Percentiles rank a stretch among this genome's conserved stretches.
These are phyloP conservation scores for Heliocidaris tuberculata DNA, from an alignment of 35 echinoderm and acorn worm genomes.

Conservation along the genomic window DNA sequence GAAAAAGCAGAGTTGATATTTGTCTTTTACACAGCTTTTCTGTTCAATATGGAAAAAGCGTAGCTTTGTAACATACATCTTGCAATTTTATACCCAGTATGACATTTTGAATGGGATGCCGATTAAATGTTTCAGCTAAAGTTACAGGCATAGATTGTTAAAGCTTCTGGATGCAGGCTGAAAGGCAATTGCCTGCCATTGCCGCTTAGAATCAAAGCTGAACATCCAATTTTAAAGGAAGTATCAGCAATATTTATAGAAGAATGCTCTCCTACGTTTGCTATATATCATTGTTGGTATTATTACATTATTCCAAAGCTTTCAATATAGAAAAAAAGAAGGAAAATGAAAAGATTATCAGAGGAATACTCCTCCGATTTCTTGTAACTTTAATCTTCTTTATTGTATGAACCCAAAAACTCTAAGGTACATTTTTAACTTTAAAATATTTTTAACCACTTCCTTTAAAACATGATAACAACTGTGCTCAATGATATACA, in stretches of 20 bases:
- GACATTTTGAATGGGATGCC: background rate
- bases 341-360: too few relatives aligned
- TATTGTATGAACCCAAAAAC: too few relatives aligned
- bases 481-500: too few relatives aligned
- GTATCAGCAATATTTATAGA: background rate
- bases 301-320: background rate
- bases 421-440: too few relatives aligned
- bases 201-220: background rate
- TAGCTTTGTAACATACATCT: background rate
- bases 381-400: too few relatives aligned
- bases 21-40: background rate
- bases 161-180: background rate
- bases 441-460: too few relatives aligned
- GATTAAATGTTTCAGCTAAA: slow-evolving; percentile 4
- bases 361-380: too few relatives aligned
- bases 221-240: background rate
- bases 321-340: too few relatives aligned
- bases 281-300: background rate
- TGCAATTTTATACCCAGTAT: background rate
- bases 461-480: too few relatives aligned
- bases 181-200: slow-evolving; percentile 10
- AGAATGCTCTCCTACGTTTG: background rate
- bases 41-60: background rate
- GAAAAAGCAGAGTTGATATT: background rate
- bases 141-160: background rate